Evolutionary conservation across 92 coral and sea anemone species (phyloP), one percentile per base, ranked within the genome.

Genomic region (Zoanthus sociatus): DNA sequence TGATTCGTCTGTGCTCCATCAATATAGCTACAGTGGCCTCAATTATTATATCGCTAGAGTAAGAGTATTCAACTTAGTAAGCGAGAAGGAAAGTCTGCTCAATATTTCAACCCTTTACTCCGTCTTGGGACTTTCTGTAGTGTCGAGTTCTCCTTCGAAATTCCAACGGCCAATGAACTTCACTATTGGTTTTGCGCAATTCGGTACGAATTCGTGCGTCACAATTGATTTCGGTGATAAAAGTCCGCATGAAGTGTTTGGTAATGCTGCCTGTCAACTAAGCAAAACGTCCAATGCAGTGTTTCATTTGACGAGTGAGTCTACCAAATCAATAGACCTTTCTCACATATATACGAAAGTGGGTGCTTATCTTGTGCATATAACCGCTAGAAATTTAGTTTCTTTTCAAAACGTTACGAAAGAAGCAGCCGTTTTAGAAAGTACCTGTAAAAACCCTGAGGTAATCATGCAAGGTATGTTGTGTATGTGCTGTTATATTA

Each of bases 191-290:
- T 82, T 93, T 47, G 88, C 55, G 20, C 91, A 88, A 30, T 90
- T 90, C 73, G 98, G 98, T 47, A 91, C 88, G 3, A 79, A 87
- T 2, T 90, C 98, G 0, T 94, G 98, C 79, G 73, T 94, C 13
- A 82, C 77, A 33, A 82, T 88, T 68, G 90, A 96, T 77, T 84
- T 89, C 89, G 92, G 86, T 0, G 98, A 96, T 60, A 84, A 76
- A 9, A 88, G 85, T 6, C 72, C 92, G 18, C 48, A 83, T n/a
- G 72, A 72, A 46, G 93, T 96, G 48, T 73, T 81, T 9, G 98
- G 98, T 20, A 91, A 71, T 13, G 7, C 48, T 6, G 79, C 79
- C 20, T 96, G 98, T 31, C 30, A 53, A 32, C 17, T 15, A 32
- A 63, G 83, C 9, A 53, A 67, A 51, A 79, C 54, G 6, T 50